Conservation (phyloP, 2,888 invertebrate genomes). For the Augochlorella aurata region DNA sequence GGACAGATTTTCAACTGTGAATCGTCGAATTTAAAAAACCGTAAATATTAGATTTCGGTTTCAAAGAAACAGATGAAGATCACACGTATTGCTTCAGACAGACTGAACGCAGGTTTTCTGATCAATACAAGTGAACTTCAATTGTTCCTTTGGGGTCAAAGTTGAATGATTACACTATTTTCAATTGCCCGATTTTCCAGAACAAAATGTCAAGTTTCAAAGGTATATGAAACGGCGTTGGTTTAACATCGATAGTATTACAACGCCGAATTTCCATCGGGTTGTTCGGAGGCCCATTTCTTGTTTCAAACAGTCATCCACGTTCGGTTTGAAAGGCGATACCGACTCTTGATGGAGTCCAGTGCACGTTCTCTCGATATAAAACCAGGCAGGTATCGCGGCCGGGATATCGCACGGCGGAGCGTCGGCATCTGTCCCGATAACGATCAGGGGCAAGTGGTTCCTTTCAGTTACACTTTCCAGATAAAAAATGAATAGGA, state of each 20-base stretch:
- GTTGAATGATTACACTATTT: too few species aligned
- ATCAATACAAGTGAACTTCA: too few species aligned
- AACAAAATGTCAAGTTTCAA: too few species aligned
- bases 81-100: too few species aligned
- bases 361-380: neutral
- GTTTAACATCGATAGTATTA: neutral
- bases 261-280: neutral
- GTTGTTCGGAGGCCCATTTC: neutral
- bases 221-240: too few species aligned
- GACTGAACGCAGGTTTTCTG: too few species aligned
- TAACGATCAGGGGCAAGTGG: slow-evolving; percentile 25
- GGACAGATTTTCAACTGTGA: too few species aligned
- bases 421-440: slow-evolving; percentile 24
- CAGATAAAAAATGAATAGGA: slow-evolving; percentile 37
- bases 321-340: neutral
- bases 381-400: slow-evolving; percentile 15
- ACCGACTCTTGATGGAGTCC: neutral
- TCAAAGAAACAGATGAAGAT: too few species aligned
- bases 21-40: too few species aligned
- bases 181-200: too few species aligned
- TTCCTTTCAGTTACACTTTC: slow-evolving; percentile 20
- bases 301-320: neutral
- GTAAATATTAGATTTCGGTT: too few species aligned
- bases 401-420: slow-evolving; percentile 8
- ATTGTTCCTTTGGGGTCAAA: too few species aligned